Evolutionary conservation across 2,888 invertebrate genomes (phyloP), one percentile per base, ranked within the genome.

Genomic region (Dastarcus helophoroides): DNA sequence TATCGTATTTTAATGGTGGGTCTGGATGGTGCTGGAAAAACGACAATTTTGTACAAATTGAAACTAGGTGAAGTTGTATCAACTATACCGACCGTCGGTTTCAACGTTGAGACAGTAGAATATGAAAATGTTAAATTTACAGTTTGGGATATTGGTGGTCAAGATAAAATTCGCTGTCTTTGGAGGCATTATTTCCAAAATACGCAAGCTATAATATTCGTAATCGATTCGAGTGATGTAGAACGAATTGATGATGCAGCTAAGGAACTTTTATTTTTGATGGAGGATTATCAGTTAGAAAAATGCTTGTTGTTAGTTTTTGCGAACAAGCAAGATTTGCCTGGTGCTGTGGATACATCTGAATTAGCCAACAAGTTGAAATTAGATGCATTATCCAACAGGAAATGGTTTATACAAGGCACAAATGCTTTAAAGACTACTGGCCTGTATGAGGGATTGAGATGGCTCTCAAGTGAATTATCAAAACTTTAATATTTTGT

Each of bases 101-200:
- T 95, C 62, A 95, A 95, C 59, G 94, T 95, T 22, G 94, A 95
- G 61, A 94, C 93, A 2, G 93, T 95, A 3, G 94, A 95, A 59
- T 94, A 95, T 68, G 93, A 91, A 68, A 95, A 94, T 65, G 91
- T 95, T 51, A 85, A 85, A 57, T 94, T 94, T 60, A 95, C 93
- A 10, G 93, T 95, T 6, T 95, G 94, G 94, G 94, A 95, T 62
- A 93, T 95, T 35, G 94, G 94, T 54, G 94, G 94, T 38, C 93
- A 94, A 60, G 90, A 91, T 60, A 94, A 93, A 68, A 94, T 95
- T 50, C 72, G 94, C 41, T 90, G 93, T 1, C 65, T 95, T 27
- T 95, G 94, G 94, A 79, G 93, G 57, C 94, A 95, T 58, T 95
- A 95, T 56, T 95, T 91, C 58, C 93, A 94, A 62, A 91, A 93